A percentile compares a stretch with the other conserved stretches of the same genome.
These are phyloP conservation scores for Pseudochromis fuscus DNA, from an alignment of 2,797 vertebrate genomes.

Conservation along the genomic window DNA sequence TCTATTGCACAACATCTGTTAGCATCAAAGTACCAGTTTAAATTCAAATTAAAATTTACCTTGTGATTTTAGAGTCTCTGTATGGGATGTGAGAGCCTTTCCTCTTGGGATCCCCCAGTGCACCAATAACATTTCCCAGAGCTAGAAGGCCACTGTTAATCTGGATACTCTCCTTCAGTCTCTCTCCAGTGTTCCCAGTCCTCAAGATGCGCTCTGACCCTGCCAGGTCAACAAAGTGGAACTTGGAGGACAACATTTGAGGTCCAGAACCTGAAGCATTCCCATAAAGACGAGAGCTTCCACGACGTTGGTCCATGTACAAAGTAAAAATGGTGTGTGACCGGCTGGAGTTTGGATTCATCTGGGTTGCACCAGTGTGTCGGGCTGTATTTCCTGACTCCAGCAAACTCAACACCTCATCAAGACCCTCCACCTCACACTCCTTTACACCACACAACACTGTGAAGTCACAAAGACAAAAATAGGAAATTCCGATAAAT, in stretches of 20 bases:
- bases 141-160: slow-evolving; percentile 97
- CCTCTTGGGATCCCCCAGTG: slow-evolving; percentile 94
- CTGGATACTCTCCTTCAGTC: slow-evolving; percentile 97
- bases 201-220: slow-evolving; percentile 95
- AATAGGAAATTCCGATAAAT: slow-evolving; percentile 19
- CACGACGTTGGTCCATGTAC: slow-evolving; percentile 94
- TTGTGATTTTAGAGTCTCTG: slow-evolving; percentile 98
- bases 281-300: slow-evolving; percentile 81
- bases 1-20: neutral
- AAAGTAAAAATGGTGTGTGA: slow-evolving; percentile 96
- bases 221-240: slow-evolving; percentile 97
- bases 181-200: slow-evolving; percentile 94
- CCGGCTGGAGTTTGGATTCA: slow-evolving; percentile 95
- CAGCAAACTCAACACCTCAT: slow-evolving; percentile 95
- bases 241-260: slow-evolving; percentile 94
- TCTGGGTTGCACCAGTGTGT: slow-evolving; percentile 94
- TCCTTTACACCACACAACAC: slow-evolving; percentile 96
- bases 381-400: slow-evolving; percentile 96
- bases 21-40: neutral
- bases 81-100: slow-evolving; percentile 95
- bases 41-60: slow-evolving; percentile 82
- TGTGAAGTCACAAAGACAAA: slow-evolving; percentile 67
- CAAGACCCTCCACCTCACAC: slow-evolving; percentile 95
- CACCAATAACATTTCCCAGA: slow-evolving; percentile 96
- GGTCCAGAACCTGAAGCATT: slow-evolving; percentile 57